Conservation (phyloP, 2,113 vertebrate species). For the Pteropus alecto region DNA sequence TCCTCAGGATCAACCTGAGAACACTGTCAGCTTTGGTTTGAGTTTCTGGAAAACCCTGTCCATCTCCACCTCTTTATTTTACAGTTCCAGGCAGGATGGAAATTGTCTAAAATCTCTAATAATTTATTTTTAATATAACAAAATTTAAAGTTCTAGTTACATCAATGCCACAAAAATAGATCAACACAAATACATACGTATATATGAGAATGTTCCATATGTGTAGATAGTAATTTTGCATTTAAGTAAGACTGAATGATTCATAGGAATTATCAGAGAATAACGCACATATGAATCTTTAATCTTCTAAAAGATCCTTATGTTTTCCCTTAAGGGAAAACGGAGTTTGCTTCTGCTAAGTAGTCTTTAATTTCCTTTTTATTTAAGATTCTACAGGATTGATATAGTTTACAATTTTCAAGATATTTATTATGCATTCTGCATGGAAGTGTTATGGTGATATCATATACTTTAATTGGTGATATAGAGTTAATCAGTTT, state of each 20-base stretch:
- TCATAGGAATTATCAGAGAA: neutral
- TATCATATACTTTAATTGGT: conserved; percentile 26
- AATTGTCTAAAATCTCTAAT: neutral
- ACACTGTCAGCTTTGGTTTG: neutral
- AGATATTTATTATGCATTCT: conserved; percentile 23
- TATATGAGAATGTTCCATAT: neutral
- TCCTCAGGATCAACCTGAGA: neutral
- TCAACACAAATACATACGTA: neutral
- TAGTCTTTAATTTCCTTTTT: conserved; percentile 33
- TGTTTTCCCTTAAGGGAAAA: conserved; percentile 22
- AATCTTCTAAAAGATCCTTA: neutral
- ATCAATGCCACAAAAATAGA: neutral
- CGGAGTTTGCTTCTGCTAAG: neutral
- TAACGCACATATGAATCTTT: neutral
- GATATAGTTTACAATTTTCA: neutral
- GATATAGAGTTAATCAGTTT: conserved; percentile 16
- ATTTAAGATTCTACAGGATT: neutral
- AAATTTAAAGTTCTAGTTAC: neutral
- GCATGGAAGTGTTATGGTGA: neutral
- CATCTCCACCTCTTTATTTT: neutral
- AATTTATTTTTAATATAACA: neutral
- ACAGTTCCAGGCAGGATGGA: neutral
- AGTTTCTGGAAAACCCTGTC: neutral
- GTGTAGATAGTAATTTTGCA: neutral
- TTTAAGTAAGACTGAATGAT: neutral